A percentile compares a stretch with the other conserved stretches of the same genome.
phyloP scores from a whole-genome alignment of 2,888 invertebrate species.

The Uropetala carovei region DNA sequence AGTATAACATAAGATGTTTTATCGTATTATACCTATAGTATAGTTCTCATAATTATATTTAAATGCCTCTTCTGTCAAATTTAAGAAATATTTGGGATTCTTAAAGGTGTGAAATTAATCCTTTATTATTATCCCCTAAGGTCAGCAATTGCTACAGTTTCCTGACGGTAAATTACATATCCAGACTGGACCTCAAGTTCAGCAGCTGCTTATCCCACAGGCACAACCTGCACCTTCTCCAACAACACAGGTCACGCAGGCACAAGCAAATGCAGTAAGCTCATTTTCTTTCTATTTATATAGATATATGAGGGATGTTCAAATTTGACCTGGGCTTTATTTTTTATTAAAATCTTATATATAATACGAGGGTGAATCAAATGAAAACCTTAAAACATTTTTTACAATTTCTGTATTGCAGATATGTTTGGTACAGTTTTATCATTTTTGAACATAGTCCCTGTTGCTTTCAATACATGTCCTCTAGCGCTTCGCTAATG shows the following conservation, averaged over 20 bases:
- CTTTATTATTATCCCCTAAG: slow-evolving; percentile 71
- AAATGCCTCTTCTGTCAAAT: background rate
- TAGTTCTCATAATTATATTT: background rate
- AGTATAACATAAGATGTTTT: too few species aligned
- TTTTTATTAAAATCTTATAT: too few species aligned
- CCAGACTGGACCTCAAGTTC: slow-evolving; percentile 81
- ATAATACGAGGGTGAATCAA: too few species aligned
- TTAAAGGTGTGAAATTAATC: background rate
- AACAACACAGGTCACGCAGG: slow-evolving; percentile 68
- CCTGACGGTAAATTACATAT: slow-evolving; percentile 95
- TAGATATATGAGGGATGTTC: too few species aligned
- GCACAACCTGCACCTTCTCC: slow-evolving; percentile 68
- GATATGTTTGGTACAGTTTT: too few species aligned
- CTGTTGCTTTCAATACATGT: too few species aligned
- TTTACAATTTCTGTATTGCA: too few species aligned
- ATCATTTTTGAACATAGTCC: too few species aligned
- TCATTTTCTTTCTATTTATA: background rate
- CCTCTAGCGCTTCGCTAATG: too few species aligned
- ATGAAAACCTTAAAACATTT: too few species aligned
- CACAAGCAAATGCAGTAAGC: slow-evolving; percentile 42
- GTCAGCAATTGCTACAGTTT: slow-evolving; percentile 93
- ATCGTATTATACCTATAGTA: too few species aligned
- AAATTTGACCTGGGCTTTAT: too few species aligned
- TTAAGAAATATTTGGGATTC: background rate
- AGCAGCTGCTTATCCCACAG: slow-evolving; percentile 75